Base-by-base conservation (phyloP, 2,797 vertebrate genomes). In the Nasua narica region DNA sequence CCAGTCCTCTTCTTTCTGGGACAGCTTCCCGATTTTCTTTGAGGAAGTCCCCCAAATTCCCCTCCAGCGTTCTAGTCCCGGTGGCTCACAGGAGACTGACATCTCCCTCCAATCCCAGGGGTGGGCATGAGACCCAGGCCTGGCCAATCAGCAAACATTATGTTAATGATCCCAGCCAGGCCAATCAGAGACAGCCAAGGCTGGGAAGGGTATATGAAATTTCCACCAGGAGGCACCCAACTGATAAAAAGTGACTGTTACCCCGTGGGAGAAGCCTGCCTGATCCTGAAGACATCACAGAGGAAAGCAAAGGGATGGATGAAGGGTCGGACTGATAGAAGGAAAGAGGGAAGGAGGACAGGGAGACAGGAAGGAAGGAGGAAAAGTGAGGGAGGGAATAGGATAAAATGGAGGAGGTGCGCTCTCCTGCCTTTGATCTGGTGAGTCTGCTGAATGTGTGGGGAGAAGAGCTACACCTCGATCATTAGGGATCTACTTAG, bases 11-110 rank as follows among this genome's bases (percentile, higher is more conserved):
- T 81, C 65, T 65, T 87, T 78, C 48, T 85, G 56, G 43, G 96
- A 82, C 5, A 67, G 37, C 67, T 96, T 95, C 89, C 87, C 77
- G 77, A 56, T 93, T 97, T 94, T 87, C 90, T 94, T 79, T 35
- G 60, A 97, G 93, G 76, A 97, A 91, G 91, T 84, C 43, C 46
- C 40, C 87, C 3, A 84, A 96, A 93, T 94, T 93, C 70, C 74
- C 79, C 70, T 85, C 23, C 32, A 46, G n/a, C 16, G 35, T 76
- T 91, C 40, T 90, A 79, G 56, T 78, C 37, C 50, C 14, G 3
- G 15, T 43, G 50, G 84, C 84, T 96, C 79, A 50, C 50, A 69
- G 43, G 87, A 97, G 93, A 67, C 6, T 32, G 46, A 93, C 79
- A 58, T 6, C 9, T 65, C 13, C 11, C n/a, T 87, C 43, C 52